These are phyloP conservation scores for Nannoperca obscura DNA, from an alignment of 2,797 vertebrate genomes.

Conservation along the genomic window DNA sequence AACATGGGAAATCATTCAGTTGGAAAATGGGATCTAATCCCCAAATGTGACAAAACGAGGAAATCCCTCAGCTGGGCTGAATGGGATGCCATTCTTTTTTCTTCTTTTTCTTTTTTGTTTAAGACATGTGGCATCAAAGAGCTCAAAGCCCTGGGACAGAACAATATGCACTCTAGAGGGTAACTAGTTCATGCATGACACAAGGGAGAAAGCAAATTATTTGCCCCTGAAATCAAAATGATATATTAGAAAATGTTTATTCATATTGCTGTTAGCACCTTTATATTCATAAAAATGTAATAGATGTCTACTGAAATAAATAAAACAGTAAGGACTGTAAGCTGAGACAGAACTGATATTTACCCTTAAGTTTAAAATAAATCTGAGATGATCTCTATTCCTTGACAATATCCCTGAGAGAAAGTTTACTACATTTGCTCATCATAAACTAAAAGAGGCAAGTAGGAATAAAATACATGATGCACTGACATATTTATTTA, in stretches of 20 bases:
- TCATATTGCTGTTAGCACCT: slow-evolving; percentile 6
- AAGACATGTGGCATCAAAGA: slow-evolving; percentile 34
- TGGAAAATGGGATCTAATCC: slow-evolving; percentile 64
- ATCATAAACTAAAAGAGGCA: slow-evolving; percentile 15
- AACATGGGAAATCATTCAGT: slow-evolving; percentile 56
- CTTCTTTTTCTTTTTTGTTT: slow-evolving; percentile 1
- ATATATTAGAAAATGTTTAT: slow-evolving; percentile 11
- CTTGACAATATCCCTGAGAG: not conserved
- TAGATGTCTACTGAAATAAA: slow-evolving; percentile 10
- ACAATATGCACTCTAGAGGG: slow-evolving; percentile 23
- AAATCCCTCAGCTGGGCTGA: slow-evolving; percentile 38
- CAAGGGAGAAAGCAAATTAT: slow-evolving; percentile 3
- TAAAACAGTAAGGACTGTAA: not conserved
- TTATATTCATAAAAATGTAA: slow-evolving; percentile 19
- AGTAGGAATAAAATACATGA: slow-evolving; percentile 7
- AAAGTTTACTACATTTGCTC: slow-evolving; percentile 4
- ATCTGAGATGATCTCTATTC: slow-evolving; percentile 6
- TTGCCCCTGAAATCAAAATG: slow-evolving; percentile 23
- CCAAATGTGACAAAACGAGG: slow-evolving; percentile 53
- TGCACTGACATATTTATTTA: slow-evolving; percentile 14
- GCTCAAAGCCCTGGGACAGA: slow-evolving; percentile 34
- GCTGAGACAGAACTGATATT: not conserved
- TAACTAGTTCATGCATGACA: slow-evolving; percentile 28
- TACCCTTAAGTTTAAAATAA: not conserved
- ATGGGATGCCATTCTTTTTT: slow-evolving; percentile 12